Base-by-base conservation (phyloP, 2,888 invertebrate species). In the Eupeodes latifasciatus region DNA sequence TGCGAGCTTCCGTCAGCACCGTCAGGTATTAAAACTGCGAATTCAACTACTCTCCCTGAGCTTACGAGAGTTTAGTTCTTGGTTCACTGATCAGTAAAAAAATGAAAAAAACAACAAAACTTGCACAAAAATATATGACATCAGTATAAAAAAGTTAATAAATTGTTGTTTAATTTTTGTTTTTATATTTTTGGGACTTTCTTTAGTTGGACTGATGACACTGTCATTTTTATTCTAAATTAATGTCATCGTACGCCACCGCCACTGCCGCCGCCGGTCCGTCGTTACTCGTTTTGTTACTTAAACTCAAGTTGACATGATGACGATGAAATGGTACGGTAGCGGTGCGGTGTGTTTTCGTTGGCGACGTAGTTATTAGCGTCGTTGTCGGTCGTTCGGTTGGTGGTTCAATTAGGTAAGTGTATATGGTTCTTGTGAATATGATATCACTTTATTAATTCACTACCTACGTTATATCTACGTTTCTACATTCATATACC, bases 371-470 rank as follows among this genome's bases (percentile, higher is more conserved):
- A n/a, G 76, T 47, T 53, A 75, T 81, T 69, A 40, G 19, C 14
- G 14, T 40, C 40, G 9, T 27, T 27, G 40, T 40, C 40, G 40
- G 3, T 40, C 9, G 40, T 53, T 55, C 81, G 9, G 40, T 40
- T 9, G 40, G 40, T 40, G 5, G 40, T 53, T 55, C 81, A 88
- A 88, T 88, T 88, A 88, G 88, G 81, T 85, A 85, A 88, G 81
- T 85, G 74, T 53, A 80, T 72, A 27, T 27, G 27, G 74, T 86
- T 77, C 74, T 89, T 57, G 75, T 69, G 77, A 72, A 81, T 85
- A 81, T 88, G 88, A 88, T 85, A 88, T 88, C 88, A 88, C 71
- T 66, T 57, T 64, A 75, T 36, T 71, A 40, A 53, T 53, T 71
- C 44, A 55, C 12, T 19, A 16, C 40, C 27, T 27, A 27, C 27